Percentiles rank a stretch among this genome's conserved stretches.
Conservation (phyloP, 2,888 invertebrate genomes). For the Sinelater perroti region DNA sequence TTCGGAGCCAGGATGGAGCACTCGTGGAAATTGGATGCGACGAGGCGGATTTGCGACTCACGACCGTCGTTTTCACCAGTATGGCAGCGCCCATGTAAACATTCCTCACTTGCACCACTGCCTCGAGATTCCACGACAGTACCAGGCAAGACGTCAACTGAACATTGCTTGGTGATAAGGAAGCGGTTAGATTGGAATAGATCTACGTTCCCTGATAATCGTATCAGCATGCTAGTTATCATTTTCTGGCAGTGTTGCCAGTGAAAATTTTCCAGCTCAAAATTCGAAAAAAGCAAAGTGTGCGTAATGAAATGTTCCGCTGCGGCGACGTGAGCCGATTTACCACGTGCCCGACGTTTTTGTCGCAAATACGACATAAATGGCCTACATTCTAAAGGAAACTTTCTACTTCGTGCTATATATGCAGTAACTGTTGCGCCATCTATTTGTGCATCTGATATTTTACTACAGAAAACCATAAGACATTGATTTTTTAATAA, state of each 20-base stretch:
- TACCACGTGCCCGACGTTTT: no score
- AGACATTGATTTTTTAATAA: no score
- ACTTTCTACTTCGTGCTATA: no score
- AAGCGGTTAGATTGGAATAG: conserved; percentile 12
- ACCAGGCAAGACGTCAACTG: conserved; percentile 25
- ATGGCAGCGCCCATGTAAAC: conserved; percentile 40
- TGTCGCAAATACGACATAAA: no score
- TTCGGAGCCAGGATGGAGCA: conserved; percentile 37
- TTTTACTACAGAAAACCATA: no score
- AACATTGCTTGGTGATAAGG: conserved; percentile 26
- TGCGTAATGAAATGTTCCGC: conserved; percentile 2
- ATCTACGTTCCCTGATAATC: conserved; percentile 23
- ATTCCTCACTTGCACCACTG: conserved; percentile 25
- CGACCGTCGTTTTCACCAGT: conserved; percentile 37
- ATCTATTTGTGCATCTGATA: no score
- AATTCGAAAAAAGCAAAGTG: no score
- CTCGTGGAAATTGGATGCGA: conserved; percentile 15
- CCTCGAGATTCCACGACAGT: conserved; percentile 22
- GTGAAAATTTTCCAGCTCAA: not conserved
- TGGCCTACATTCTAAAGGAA: no score
- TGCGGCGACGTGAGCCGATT: not conserved
- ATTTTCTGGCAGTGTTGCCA: no score
- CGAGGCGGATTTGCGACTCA: conserved; percentile 30
- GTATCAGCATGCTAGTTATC: conserved; percentile 15
- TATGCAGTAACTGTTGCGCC: no score